These are phyloP conservation scores for Julus scanicus DNA, from an alignment of 2,888 invertebrate species.

Conservation along the genomic window DNA sequence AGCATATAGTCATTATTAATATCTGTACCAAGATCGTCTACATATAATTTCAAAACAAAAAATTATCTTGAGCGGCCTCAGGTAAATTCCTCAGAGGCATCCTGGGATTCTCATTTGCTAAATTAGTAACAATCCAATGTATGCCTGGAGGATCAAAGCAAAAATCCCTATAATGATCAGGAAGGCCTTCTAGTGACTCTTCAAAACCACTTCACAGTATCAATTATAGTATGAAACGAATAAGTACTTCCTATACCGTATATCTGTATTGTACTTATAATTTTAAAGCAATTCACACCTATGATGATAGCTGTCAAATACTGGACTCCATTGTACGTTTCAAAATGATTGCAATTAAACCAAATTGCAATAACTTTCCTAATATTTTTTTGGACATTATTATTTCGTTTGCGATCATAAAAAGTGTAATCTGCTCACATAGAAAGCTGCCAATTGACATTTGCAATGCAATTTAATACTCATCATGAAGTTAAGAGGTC, in stretches of 20 bases:
- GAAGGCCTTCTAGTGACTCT: neutral
- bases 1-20: neutral
- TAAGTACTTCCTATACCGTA: neutral
- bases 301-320: neutral
- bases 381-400: too few species aligned
- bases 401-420: too few species aligned
- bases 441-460: neutral
- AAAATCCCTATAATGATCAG: neutral
- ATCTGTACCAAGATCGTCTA: neutral
- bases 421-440: neutral
- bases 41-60: neutral
- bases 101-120: neutral
- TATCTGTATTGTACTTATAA: neutral
- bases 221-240: neutral
- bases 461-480: neutral
- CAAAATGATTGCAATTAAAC: neutral
- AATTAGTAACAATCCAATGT: neutral
- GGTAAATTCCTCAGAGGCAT: neutral
- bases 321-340: neutral
- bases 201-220: constrained; percentile 5
- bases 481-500: neutral
- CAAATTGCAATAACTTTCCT: neutral
- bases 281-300: neutral
- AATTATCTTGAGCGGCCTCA: neutral
- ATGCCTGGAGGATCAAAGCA: neutral